phyloP scores from a whole-genome alignment of 2,797 vertebrate genomes.

The Nannoperca australis region DNA sequence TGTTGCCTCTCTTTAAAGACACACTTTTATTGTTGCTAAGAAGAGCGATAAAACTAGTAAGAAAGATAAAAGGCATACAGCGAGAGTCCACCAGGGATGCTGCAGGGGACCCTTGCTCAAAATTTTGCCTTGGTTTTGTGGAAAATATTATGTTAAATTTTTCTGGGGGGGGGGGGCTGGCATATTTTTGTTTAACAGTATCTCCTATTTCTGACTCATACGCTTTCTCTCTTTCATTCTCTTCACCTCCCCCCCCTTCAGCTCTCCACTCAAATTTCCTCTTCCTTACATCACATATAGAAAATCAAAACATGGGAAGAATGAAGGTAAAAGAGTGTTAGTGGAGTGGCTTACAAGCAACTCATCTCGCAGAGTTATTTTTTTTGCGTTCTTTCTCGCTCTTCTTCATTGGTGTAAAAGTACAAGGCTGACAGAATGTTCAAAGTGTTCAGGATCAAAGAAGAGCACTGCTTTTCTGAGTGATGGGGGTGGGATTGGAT shows the following conservation, averaged over 20 bases:
- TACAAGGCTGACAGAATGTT: conserved; percentile 81
- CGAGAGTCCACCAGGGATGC: conserved; percentile 43
- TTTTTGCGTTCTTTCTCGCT: conserved; percentile 28
- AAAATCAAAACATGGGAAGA: conserved; percentile 43
- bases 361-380: conserved; percentile 53
- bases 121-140: conserved; percentile 29
- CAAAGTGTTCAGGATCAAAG: conserved; percentile 86
- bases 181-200: neutral
- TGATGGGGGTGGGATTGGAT: conserved; percentile 74
- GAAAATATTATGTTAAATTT: neutral
- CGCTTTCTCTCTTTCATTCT: neutral
- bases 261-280: conserved; percentile 19
- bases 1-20: conserved; percentile 49
- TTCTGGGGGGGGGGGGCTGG: neutral
- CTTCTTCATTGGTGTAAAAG: conserved; percentile 73
- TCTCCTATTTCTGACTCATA: neutral
- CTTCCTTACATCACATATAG: conserved; percentile 50
- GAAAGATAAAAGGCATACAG: conserved; percentile 42
- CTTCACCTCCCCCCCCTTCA: neutral
- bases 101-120: conserved; percentile 41
- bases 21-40: conserved; percentile 44
- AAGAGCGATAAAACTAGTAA: conserved; percentile 24
- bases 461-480: conserved; percentile 63
- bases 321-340: conserved; percentile 48
- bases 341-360: conserved; percentile 47